phyloP scores from a whole-genome alignment of 2,113 vertebrate genomes.

The Puma concolor region DNA sequence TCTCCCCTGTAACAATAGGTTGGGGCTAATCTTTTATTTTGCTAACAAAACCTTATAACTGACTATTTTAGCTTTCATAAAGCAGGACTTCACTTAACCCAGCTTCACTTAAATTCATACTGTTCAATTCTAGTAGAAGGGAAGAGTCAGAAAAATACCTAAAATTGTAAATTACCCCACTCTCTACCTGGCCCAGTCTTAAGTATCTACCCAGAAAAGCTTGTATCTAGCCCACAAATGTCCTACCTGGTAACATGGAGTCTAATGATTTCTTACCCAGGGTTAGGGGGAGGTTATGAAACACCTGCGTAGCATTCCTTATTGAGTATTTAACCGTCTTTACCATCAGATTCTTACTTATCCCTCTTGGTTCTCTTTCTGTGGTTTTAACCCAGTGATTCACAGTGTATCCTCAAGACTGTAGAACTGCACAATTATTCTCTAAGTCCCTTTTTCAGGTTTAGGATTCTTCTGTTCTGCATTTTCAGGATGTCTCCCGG shows the following conservation, averaged over 20 bases:
- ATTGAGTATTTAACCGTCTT: neutral
- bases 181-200: neutral
- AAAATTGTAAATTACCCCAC: neutral
- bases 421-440: slow-evolving; percentile 1
- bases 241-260: neutral
- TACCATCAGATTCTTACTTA: neutral
- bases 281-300: neutral
- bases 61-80: neutral
- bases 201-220: neutral
- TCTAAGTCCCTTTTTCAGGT: slow-evolving; percentile 64
- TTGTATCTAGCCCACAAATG: neutral
- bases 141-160: neutral
- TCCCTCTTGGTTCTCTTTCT: neutral
- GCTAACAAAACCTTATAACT: neutral
- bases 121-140: slow-evolving; percentile 32
- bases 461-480: slow-evolving; percentile 77
- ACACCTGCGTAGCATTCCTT: neutral
- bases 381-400: slow-evolving; percentile 14
- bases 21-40: slow-evolving; percentile 19
- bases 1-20: neutral
- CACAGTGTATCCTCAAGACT: slow-evolving; percentile 37
- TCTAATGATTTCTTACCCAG: neutral
- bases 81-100: slow-evolving; percentile 11
- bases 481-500: slow-evolving; percentile 95
- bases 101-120: neutral